Conservation (phyloP, 2,797 vertebrate species). For the Clarias platycephalus region DNA sequence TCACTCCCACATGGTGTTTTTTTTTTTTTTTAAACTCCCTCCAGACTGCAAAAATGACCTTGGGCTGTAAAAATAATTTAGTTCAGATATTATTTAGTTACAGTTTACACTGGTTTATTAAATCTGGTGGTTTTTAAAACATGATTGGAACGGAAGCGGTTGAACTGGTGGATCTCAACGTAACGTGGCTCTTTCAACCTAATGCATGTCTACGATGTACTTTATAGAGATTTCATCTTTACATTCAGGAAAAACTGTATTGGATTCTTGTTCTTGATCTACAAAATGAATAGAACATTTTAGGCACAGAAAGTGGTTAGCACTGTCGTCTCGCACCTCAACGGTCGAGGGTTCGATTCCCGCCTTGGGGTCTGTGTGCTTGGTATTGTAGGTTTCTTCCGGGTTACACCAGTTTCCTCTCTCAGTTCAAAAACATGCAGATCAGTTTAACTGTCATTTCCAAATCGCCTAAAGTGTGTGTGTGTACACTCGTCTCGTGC, state of each 20-base stretch:
- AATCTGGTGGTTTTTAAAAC: background rate
- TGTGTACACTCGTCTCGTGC: too few relatives aligned
- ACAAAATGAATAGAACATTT: background rate
- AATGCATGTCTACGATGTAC: too few relatives aligned
- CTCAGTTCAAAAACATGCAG: too few relatives aligned
- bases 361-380: too few relatives aligned
- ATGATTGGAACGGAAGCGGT: background rate
- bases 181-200: too few relatives aligned
- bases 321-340: too few relatives aligned
- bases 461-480: too few relatives aligned
- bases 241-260: background rate
- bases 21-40: background rate
- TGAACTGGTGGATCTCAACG: background rate
- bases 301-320: background rate
- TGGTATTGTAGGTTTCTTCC: too few relatives aligned
- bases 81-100: slow-evolving; percentile 12
- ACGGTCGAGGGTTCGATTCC: too few relatives aligned
- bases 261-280: background rate
- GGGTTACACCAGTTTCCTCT: too few relatives aligned
- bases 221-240: background rate
- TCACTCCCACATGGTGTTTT: slow-evolving; percentile 5
- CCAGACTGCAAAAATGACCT: slow-evolving; percentile 19
- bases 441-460: too few relatives aligned
- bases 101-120: slow-evolving; percentile 22
- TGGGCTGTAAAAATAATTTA: slow-evolving; percentile 19